Evolutionary conservation across 2,888 invertebrate species (phyloP), one percentile per base, ranked within the genome.

Genomic region (Melitaea athalia): DNA sequence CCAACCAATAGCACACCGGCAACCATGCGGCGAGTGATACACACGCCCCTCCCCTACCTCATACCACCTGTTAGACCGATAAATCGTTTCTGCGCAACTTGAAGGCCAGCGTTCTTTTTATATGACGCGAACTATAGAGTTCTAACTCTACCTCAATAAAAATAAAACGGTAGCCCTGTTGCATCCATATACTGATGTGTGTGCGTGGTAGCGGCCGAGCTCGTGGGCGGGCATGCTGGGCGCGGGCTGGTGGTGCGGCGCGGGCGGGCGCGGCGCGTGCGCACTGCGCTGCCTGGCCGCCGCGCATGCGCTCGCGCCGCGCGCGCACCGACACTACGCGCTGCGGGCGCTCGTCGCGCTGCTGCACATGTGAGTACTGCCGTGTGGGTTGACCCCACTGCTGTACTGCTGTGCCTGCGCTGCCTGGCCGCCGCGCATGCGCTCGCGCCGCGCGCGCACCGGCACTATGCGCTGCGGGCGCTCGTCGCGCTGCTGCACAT

Each of bases 221-320:
- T 82, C 82, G 69, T 89, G 88, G 90, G 73, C 75, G 67, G 89
- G 83, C 14, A 75, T 79, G 60, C 75, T 87, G 64, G 78, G 78
- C 42, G 90, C 89, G 72, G 87, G 84, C 10, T 89, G 90, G 91
- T 91, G 91, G 91, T 91, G 91, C 84, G 91, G 91, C 68, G 88
- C 86, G 76, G 81, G 81, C 33, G 91, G 90, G 57, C 85, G 82
- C 76, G 88, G 88, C 68, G 77, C 77, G 2, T 90, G 91, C 80
- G 86, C 88, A 3, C 75, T 70, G 70, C 85, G 85, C 69, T 91
- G 91, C 79, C 75, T 86, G 49, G 73, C 82, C 69, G 83, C 85
- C 57, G 88, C 90, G 67, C 80, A 79, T 72, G 76, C 79, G 68
- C 80, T 72, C 62, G 82, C 88, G 64, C 88, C 86, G 45, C 63